Base-by-base conservation (phyloP, 2,113 vertebrate species). In the Sorex fumeus region DNA sequence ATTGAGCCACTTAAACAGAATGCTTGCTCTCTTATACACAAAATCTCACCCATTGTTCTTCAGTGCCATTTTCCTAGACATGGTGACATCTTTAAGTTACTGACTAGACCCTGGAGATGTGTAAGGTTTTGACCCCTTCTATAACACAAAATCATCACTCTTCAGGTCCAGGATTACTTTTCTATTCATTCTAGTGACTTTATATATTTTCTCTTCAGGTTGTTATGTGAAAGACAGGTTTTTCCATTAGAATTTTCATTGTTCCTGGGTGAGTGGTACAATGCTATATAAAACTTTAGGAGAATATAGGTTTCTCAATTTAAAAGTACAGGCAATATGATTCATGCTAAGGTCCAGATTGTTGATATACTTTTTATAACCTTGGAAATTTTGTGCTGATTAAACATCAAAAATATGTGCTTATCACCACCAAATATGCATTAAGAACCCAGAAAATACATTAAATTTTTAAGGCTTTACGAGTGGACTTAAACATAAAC, bases 241-340 rank as follows among this genome's bases (percentile, higher is more conserved):
- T 95, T 76, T 66, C 91, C 50, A 76, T 70, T 67, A 88, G 64
- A 71, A 78, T 79, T 91, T 53, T 93, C 62, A 93, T 76, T 76
- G 78, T 76, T 94, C 43, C 87, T 93, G n/a, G 11, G 18, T 91
- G 30, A 76, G 57, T 64, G 77, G 84, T 62, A 67, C 28, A 79
- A 79, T 28, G 60, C 15, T 67, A 12, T 28, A 43, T 34, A 30
- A 91, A 90, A 72, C 71, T 62, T 82, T 30, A 43, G 18, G 30
- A 92, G 72, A 76, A 96, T 92, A 62, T 84, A 34, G 34, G 15
- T 79, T 83, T 80, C 60, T 92, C 50, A 13, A 36, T n/a, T n/a
- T 5, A 43, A 82, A 87, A 76, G n/a, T 72, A 4, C 11, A 71
- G 93, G 81, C 87, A 57, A 43, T 62, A 4, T 32, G 50, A 27